Conservation (phyloP, 1,140 invertebrate species). For the Ceratoteleas bidentatus region DNA sequence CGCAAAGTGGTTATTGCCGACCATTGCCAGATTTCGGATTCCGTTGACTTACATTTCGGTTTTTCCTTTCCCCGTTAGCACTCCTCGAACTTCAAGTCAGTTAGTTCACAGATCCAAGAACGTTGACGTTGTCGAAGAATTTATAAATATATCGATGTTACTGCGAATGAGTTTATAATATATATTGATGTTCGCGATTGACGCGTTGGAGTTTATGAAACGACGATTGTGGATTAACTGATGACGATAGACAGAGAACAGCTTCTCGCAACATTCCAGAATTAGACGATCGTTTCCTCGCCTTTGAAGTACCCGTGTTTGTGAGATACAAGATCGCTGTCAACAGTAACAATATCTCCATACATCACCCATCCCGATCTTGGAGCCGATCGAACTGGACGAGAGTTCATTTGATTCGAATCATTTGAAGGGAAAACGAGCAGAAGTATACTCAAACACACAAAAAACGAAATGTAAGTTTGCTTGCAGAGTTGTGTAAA, state of each 20-base stretch:
- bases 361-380: too few relatives aligned
- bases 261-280: slow-evolving; percentile 29
- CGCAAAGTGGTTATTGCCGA: too few relatives aligned
- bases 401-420: background rate
- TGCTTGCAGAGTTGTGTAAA: slow-evolving; percentile 39
- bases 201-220: slow-evolving; percentile 31
- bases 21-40: too few relatives aligned
- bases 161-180: slow-evolving; percentile 36
- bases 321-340: background rate
- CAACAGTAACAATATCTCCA: too few relatives aligned
- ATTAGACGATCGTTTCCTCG: slow-evolving; percentile 11
- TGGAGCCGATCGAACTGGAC: background rate
- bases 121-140: slow-evolving; percentile 40
- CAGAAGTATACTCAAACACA: too few relatives aligned
- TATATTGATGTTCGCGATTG: slow-evolving; percentile 34
- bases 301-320: slow-evolving; percentile 30
- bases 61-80: slow-evolving; percentile 17
- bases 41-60: too few relatives aligned
- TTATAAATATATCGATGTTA: slow-evolving; percentile 48
- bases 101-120: slow-evolving; percentile 36
- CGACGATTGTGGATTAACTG: slow-evolving; percentile 51
- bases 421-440: slow-evolving; percentile 16
- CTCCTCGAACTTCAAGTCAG: slow-evolving; percentile 20
- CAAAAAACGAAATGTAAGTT: slow-evolving; percentile 45
- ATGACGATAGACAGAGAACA: background rate